Percentiles rank a stretch among this genome's conserved stretches.
phyloP scores from a whole-genome alignment of 2,797 vertebrate species.

The Anabacerthia variegaticeps region DNA sequence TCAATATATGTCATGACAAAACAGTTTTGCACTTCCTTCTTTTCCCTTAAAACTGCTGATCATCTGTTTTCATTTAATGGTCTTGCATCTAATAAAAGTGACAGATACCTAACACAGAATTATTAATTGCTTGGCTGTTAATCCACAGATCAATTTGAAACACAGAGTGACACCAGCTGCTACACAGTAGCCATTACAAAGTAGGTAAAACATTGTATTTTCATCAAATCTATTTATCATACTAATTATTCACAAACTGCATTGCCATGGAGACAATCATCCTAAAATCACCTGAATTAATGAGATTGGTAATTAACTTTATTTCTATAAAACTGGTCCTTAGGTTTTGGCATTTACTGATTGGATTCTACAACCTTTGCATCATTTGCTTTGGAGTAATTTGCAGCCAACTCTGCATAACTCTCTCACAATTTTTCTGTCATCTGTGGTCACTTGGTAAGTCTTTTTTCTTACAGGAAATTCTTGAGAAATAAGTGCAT shows the following conservation, averaged over 20 bases:
- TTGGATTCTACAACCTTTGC: conserved; percentile 37
- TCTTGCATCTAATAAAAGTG: background rate
- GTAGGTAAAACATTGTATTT: background rate
- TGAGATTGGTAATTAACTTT: conserved; percentile 47
- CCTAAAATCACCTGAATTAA: conserved; percentile 58
- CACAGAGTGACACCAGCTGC: background rate
- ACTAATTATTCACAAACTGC: conserved; percentile 23
- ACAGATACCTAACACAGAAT: background rate
- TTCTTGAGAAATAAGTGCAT: background rate
- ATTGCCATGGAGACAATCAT: conserved; percentile 35
- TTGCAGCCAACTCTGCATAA: background rate
- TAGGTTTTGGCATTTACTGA: conserved; percentile 42
- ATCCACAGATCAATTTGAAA: background rate
- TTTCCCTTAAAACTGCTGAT: background rate
- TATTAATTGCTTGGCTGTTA: background rate
- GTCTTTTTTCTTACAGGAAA: background rate
- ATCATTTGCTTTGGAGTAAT: background rate
- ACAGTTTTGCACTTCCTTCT: background rate
- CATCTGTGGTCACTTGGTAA: background rate
- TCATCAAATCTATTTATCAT: background rate
- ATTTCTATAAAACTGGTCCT: conserved; percentile 41
- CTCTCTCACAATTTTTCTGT: background rate
- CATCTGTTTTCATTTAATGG: background rate
- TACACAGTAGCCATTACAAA: background rate
- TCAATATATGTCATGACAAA: background rate